Evolutionary conservation across 2,113 vertebrate genomes (phyloP), one percentile per base, ranked within the genome.

Genomic region (Chaetodon trifascialis): DNA sequence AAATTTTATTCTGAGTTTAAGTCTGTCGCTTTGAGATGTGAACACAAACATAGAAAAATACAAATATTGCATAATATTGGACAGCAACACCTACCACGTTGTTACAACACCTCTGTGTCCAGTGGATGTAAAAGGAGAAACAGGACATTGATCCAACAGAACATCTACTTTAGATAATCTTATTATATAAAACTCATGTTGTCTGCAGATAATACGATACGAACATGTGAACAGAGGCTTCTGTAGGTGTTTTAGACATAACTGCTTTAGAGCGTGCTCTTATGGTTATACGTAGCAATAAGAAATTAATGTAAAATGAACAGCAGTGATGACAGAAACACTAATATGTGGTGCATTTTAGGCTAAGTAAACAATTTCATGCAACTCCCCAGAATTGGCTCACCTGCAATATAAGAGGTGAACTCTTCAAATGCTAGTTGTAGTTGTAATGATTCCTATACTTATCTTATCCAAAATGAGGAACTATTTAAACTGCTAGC

Each of bases 141-240:
- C 44, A 44, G 17, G 56, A 51, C 68, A 88, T 82, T 85, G 87
- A 92, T 85, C 60, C 44, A 65, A 79, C 23, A 58, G 44, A 73
- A 16, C 72, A 66, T 73, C 79, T 66, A 52, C 71, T 82, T 72
- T 19, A 62, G 67, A 77, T 85, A 85, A 92, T 84, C 58, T 67
- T 62, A 82, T 88, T 86, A 88, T 60, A 58, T n/a, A 30, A 74
- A 66, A 73, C 69, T 80, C 73, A 86, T 80, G 52, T 38, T 55
- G 67, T 85, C 67, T 73, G 72, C 71, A 82, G 54, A 77, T 52
- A 73, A 79, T 30, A 70, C 73, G 63, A 55, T 52, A 58, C 52
- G 7, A 38, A 51, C 40, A 64, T 34, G 74, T 42, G 72, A 59
- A 55, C 30, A 19, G 65, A 75, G 17, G 47, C 73, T 86, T 84